Base-by-base conservation (phyloP, 1,140 invertebrate species). In the Scaptomyza montana region DNA sequence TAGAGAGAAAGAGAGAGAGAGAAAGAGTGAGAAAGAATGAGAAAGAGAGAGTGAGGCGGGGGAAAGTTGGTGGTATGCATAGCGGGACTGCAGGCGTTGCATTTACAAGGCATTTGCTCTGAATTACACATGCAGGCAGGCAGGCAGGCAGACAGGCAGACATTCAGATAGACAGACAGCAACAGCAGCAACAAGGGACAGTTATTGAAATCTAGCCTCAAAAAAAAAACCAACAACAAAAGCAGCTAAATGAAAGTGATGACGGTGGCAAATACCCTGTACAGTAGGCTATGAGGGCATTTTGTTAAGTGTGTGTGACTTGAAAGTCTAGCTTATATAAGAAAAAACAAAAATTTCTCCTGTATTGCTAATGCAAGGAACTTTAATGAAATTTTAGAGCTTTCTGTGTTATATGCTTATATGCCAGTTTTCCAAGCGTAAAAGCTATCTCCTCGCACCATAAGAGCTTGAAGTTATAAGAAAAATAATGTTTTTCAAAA, bases 71-170 rank as follows among this genome's bases (percentile, higher is more conserved):
- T 36, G 33, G 39, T 6, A 43, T 43, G 43, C 12, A 56, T n/a
- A 21, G 64, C 12, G 36, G 33, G 13, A 43, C n/a, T 46, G 12
- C 33, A 57, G 39, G 36, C 57, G 51, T 36, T 70, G 61, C 67
- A 70, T 64, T 70, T 64, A 70, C 67, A 70, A 70, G 67, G 47
- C 67, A 70, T 63, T 69, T 69, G 66, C 66, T 69, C 55, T 69
- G 59, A 69, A 69, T 69, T 70, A 70, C 67, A 70, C n/a, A 68
- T 50, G 54, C 59, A 46, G 50, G 16, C 43, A 41, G 45, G 33
- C 45, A 65, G 53, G n/a, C 49, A 16, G 16, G 16, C 16, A 16
- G 16, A 1, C 16, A 19, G 3, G 39, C 39, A n/a, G 39, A 56
- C n/a, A 68, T 47, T 45, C 59, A 33, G 49, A 16, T 21, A 39